Percentiles rank a stretch among this genome's conserved stretches.
Evolutionary conservation across 1,140 invertebrate genomes (phyloP).

Genomic region (Lamellibrachia luymesi): DNA sequence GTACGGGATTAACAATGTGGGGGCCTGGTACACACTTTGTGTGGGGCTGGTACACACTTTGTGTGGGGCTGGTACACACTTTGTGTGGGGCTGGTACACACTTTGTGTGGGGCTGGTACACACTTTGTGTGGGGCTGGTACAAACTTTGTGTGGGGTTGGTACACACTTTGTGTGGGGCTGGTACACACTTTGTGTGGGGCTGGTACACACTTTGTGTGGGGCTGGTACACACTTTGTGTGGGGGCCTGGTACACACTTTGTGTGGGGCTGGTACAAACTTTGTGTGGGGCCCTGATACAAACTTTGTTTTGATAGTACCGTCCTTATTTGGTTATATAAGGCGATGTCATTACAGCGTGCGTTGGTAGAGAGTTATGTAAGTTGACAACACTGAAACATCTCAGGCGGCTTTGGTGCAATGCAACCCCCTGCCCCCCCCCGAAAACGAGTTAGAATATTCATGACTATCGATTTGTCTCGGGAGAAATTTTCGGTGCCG

Average conservation of each 20-base stretch:
- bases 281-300: not conserved
- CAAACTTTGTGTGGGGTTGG: not conserved
- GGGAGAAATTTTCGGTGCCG: not conserved
- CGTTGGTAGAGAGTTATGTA: not conserved
- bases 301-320: not conserved
- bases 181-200: not conserved
- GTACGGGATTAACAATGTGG: not conserved
- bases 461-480: not conserved
- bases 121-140: not conserved
- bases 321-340: not conserved
- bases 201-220: no score
- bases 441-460: not conserved
- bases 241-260: no score
- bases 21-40: no score
- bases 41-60: no score
- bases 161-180: no score
- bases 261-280: no score
- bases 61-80: no score
- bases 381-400: not conserved
- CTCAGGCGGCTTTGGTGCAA: not conserved
- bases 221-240: no score
- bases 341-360: not conserved
- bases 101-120: no score
- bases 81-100: no score
- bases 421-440: not conserved